Base-by-base conservation (phyloP, 2,888 invertebrate genomes). In the Leistus spinibarbis region DNA sequence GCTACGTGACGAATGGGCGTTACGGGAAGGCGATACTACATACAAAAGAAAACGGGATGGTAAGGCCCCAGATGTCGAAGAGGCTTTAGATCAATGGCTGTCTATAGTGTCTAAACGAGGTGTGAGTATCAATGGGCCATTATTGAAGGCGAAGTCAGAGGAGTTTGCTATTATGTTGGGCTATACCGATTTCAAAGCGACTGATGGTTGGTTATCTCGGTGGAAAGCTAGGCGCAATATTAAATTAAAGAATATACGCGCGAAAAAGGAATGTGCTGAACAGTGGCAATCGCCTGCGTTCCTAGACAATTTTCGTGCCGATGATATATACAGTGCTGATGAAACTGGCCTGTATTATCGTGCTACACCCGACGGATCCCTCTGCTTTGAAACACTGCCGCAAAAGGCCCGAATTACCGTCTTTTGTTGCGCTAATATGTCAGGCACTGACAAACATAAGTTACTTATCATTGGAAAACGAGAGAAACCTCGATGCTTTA, bases 181-280 rank as follows among this genome's bases (percentile, higher is more conserved):
- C 23, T 75, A 79, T 68, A 60, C 77, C 60, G 76, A 77, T 75
- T 80, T 81, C 64, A 79, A 77, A 71, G 79, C 80, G 60, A 79
- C 80, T 62, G 76, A 80, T 76, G 80, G 81, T 76, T 82, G 81
- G 80, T 77, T 81, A 63, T 76, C 77, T 65, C 76, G 80, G n/a
- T 81, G 80, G 78, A 80, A 80, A 77, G 66, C 75, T 23, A 77
- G 81, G 62, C 76, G 79, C 62, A 78, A 79, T 64, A 79, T 80
- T 24, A 79, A 76, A 75, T 79, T n/a, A n/a, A n/a, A n/a, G n/a
- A n/a, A n/a, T n/a, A n/a, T n/a, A n/a, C n/a, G 69, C 60, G 71
- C 71, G 13, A 68, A 75, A 56, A 69, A 65, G 16, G 64, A 24
- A 76, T 53, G 54, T 24, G 66, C 57, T 69, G 74, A 73, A 24